Evolutionary conservation across 2,113 vertebrate species (phyloP).

Genomic region (Xyliphius kryptos): DNA sequence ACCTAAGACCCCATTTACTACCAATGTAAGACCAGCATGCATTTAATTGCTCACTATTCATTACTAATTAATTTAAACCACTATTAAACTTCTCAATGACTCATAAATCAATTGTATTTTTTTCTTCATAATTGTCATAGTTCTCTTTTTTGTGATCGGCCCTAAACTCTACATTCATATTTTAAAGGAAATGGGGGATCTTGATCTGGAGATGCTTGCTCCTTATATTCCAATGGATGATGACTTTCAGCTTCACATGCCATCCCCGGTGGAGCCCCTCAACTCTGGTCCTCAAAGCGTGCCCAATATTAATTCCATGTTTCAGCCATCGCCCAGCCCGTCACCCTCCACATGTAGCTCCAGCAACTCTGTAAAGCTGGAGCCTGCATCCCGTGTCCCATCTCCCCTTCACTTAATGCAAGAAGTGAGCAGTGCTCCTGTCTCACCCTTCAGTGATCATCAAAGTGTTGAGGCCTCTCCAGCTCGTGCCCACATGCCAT

Average conservation of each 20-base stretch:
- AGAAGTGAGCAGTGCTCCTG: conserved; percentile 29
- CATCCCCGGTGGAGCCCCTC: conserved; percentile 57
- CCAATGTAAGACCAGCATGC: conserved; percentile 66
- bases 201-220: conserved; percentile 94
- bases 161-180: not conserved
- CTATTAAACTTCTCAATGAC: too few relatives aligned
- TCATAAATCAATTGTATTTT: too few relatives aligned
- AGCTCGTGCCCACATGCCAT: conserved; percentile 1
- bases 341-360: conserved; percentile 14
- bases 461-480: conserved; percentile 9
- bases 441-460: conserved; percentile 21
- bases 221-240: conserved; percentile 99
- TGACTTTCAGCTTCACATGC: conserved; percentile 88
- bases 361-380: conserved; percentile 46
- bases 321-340: conserved; percentile 34
- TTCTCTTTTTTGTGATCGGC: too few relatives aligned
- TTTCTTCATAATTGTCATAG: too few relatives aligned
- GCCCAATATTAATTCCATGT: conserved; percentile 33
- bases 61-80: not conserved
- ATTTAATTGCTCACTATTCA: not conserved
- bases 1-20: conserved; percentile 81
- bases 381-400: conserved; percentile 48
- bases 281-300: conserved; percentile 9
- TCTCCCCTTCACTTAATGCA: conserved; percentile 38
- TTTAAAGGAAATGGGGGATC: conserved; percentile 65